phyloP scores from a whole-genome alignment of 2,797 vertebrate genomes.

The Botia kubotai region DNA sequence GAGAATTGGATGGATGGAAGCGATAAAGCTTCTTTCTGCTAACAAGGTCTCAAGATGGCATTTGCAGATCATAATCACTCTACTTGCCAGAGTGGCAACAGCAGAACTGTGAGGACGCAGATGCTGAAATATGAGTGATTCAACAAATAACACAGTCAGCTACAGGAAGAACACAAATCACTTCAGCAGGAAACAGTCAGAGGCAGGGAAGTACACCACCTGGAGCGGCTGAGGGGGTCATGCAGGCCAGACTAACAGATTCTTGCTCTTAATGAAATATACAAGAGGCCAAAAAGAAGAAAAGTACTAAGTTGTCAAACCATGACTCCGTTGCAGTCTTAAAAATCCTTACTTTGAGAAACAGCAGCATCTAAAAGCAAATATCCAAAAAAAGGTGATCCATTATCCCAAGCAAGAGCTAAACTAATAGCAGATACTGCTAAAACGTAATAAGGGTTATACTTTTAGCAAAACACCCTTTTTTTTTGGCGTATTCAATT shows the following conservation, averaged over 20 bases:
- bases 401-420: neutral
- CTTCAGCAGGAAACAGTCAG: neutral
- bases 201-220: neutral
- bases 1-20: slow-evolving; percentile 13
- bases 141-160: slow-evolving; percentile 1
- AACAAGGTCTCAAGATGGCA: slow-evolving; percentile 40
- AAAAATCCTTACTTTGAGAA: neutral
- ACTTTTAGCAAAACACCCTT: no score
- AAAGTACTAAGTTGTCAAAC: neutral
- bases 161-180: neutral
- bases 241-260: neutral
- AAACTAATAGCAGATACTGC: neutral
- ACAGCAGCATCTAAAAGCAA: neutral
- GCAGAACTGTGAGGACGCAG: slow-evolving; percentile 11
- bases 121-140: slow-evolving; percentile 4
- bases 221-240: slow-evolving; percentile 4
- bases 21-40: slow-evolving; percentile 26
- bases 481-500: no score
- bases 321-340: neutral
- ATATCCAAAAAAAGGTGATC: slow-evolving; percentile 16
- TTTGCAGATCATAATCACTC: slow-evolving; percentile 35
- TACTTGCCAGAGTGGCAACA: neutral
- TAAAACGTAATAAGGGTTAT: no score
- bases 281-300: neutral
- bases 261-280: slow-evolving; percentile 17